phyloP scores from a whole-genome alignment of 2,888 invertebrate species.

The Blera fallax region DNA sequence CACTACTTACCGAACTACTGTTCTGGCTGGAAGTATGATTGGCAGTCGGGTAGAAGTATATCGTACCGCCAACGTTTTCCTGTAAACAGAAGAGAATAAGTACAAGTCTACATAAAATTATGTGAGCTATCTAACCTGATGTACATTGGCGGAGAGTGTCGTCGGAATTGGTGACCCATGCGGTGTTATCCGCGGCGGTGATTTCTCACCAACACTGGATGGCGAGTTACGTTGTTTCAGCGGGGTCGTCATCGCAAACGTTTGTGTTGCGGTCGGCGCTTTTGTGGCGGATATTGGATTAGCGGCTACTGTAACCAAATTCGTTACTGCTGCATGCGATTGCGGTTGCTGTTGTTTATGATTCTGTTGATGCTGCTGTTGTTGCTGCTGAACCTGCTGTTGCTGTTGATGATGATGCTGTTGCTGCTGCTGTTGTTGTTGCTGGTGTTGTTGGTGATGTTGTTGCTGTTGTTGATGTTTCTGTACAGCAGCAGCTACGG shows the following conservation, averaged over 20 bases:
- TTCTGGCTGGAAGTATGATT: conserved; percentile 82
- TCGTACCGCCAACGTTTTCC: conserved; percentile 97
- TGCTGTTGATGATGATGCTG: conserved; percentile 73
- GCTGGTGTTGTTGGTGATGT: conserved; percentile 73
- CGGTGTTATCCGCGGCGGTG: conserved; percentile 82
- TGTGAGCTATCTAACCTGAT: conserved; percentile 78
- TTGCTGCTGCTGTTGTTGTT: conserved; percentile 66
- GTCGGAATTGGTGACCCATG: conserved; percentile 82
- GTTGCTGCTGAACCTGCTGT: conserved; percentile 68
- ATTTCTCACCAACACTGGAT: conserved; percentile 80
- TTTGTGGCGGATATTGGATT: conserved; percentile 74
- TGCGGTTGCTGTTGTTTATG: conserved; percentile 73
- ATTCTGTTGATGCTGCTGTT: conserved; percentile 73
- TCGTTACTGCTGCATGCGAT: conserved; percentile 70
- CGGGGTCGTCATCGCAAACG: conserved; percentile 79
- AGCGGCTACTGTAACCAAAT: conserved; percentile 54
- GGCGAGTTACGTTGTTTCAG: conserved; percentile 79
- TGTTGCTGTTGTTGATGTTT: conserved; percentile 76
- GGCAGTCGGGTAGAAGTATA: conserved; percentile 93
- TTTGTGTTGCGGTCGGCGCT: conserved; percentile 74
- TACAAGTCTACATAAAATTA: background rate
- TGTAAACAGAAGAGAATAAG: conserved; percentile 80
- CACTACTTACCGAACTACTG: conserved; percentile 78
- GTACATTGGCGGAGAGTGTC: conserved; percentile 80
- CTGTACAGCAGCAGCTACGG: conserved; percentile 77